These are phyloP conservation scores for Prunella fulvescens DNA, from an alignment of 2,113 vertebrate species.

Conservation along the genomic window DNA sequence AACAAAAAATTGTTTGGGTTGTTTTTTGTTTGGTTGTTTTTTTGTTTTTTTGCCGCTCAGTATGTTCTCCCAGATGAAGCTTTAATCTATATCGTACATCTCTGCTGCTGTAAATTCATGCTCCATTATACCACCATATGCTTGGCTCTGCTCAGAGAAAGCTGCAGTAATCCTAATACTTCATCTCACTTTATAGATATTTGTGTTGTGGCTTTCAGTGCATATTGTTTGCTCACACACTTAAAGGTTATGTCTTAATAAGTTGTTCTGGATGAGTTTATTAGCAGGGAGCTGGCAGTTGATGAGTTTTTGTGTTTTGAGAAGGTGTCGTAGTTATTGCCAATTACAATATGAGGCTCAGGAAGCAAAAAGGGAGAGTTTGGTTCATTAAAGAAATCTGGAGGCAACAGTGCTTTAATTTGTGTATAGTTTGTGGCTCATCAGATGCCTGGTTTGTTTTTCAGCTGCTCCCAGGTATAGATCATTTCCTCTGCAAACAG, in stretches of 20 bases:
- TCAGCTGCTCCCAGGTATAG: background rate
- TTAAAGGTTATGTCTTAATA: slow-evolving; percentile 28
- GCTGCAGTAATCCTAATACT: background rate
- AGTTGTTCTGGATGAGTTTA: background rate
- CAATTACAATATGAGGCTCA: background rate
- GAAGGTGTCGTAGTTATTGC: background rate
- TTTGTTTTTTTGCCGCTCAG: background rate
- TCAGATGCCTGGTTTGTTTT: background rate
- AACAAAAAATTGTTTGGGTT: background rate
- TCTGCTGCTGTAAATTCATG: slow-evolving; percentile 65
- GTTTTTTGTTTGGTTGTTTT: no score
- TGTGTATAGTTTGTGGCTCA: background rate
- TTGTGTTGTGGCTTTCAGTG: background rate
- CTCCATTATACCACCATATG: slow-evolving; percentile 63
- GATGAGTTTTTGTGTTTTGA: background rate
- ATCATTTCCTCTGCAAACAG: background rate
- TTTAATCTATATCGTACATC: slow-evolving; percentile 58
- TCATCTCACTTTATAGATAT: background rate
- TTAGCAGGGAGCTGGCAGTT: background rate
- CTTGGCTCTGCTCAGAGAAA: background rate
- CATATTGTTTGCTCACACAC: background rate
- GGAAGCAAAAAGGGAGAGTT: background rate
- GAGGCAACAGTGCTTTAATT: background rate
- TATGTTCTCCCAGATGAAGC: slow-evolving; percentile 62
- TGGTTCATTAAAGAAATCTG: background rate